Conservation (phyloP, 2,113 vertebrate species). For the Pygoscelis antarcticus region DNA sequence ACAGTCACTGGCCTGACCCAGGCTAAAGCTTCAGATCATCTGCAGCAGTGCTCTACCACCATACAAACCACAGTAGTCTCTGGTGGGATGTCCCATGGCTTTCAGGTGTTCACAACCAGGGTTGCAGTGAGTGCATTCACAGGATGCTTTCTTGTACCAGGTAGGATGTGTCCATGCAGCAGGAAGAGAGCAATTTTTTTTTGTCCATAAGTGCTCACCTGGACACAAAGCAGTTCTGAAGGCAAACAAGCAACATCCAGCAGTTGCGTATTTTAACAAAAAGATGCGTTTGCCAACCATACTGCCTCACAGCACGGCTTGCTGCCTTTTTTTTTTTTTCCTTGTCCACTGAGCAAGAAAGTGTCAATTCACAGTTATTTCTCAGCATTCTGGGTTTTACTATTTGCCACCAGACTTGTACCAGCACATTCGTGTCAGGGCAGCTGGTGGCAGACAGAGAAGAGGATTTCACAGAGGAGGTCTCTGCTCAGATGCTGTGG, state of each 20-base stretch:
- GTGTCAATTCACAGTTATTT: neutral
- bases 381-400: neutral
- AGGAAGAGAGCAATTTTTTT: neutral
- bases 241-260: neutral
- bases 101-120: neutral
- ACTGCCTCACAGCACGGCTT: neutral
- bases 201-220: neutral
- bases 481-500: neutral
- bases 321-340: neutral
- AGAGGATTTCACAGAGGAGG: neutral
- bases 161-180: neutral
- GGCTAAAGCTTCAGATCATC: neutral
- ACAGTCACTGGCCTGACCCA: neutral
- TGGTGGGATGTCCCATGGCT: neutral
- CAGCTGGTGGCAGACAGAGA: neutral
- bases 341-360: neutral
- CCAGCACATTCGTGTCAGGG: neutral
- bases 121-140: neutral
- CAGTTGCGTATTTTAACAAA: neutral
- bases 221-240: neutral
- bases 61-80: neutral
- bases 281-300: neutral
- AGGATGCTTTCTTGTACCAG: neutral
- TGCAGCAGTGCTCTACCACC: neutral
- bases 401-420: neutral